Base-by-base conservation (phyloP, 2,113 vertebrate species). In the Acrocephalus kingi region DNA sequence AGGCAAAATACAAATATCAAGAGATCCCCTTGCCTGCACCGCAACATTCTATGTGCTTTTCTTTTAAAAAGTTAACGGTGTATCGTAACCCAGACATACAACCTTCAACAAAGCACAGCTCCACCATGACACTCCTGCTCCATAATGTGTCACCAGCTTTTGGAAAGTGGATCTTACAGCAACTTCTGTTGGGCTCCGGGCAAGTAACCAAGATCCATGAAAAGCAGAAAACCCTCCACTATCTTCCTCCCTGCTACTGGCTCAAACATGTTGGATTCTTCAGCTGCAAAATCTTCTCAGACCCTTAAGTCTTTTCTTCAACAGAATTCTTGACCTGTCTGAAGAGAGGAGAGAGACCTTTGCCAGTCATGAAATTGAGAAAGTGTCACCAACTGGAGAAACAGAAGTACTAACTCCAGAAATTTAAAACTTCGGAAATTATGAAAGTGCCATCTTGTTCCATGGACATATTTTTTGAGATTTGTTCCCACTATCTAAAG, bases 1-100 rank as follows among this genome's bases (percentile, higher is more conserved):
- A 37, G 24, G n/a, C 11, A 93, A 93, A 93, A 87, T 91, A 82
- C 16, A 91, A 66, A 75, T 68, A 94, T 48, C 48, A 74, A 81
- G 61, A 75, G 35, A 62, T 62, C 8, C 18, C 21, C 2, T 74
- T 84, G 33, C 56, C 56, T 64, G 28, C 27, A 55, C 18, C 4
- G 11, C 46, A 71, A 37, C 9, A 15, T 13, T 78, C 79, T 75
- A 41, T 45, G 6, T 64, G 39, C 14, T 52, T 9, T 48, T 78
- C 39, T 71, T 87, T 64, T 16, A 66, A 81, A 59, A 77, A 84
- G 10, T 74, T 91, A 67, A 31, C 6, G 3, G 13, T 37, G 5
- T 80, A 13, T 46, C 35, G 1, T 62, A 75, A 85, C 37, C 11
- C 39, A 48, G 61, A 55, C 27, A 43, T 51, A 27, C 28, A 61